Conservation (phyloP, 2,888 invertebrate genomes). For the Cheilosia variabilis region DNA sequence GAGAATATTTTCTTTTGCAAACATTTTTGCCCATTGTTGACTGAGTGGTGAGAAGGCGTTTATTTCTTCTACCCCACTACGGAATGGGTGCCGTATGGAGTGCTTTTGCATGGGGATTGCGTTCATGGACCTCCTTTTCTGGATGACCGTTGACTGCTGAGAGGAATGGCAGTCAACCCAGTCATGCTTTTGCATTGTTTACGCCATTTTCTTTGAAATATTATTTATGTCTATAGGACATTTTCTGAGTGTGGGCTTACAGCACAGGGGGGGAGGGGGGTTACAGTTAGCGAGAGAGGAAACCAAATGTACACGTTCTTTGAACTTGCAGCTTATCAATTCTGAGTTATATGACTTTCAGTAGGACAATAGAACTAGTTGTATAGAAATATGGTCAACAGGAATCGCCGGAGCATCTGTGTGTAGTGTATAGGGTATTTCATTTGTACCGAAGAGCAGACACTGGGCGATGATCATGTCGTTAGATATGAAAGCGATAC, state of each 20-base stretch:
- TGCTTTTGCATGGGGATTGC: not conserved
- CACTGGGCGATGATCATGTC: too few relatives aligned
- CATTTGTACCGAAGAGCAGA: too few relatives aligned
- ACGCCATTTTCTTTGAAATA: constrained; percentile 43
- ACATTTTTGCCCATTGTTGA: constrained; percentile 15
- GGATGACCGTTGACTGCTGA: not conserved
- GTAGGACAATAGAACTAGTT: too few relatives aligned
- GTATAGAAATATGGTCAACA: too few relatives aligned
- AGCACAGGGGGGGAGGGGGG: not conserved
- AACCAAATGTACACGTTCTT: too few relatives aligned
- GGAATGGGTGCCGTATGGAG: not conserved
- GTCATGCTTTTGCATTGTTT: constrained; percentile 51
- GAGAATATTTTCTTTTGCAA: constrained; percentile 17
- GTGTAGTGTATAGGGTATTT: too few relatives aligned
- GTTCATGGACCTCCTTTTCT: constrained; percentile 29
- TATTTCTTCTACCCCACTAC: not conserved
- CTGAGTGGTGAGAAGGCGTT: constrained; percentile 18
- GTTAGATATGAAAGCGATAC: too few relatives aligned
- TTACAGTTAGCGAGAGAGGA: not conserved
- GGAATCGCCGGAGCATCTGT: too few relatives aligned
- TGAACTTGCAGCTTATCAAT: too few relatives aligned
- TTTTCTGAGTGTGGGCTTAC: not conserved
- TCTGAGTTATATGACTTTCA: too few relatives aligned
- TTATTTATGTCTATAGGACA: constrained; percentile 2
- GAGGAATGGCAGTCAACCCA: constrained; percentile 7